Conservation (phyloP, 2,888 invertebrate species). For the Andrena praecox region DNA sequence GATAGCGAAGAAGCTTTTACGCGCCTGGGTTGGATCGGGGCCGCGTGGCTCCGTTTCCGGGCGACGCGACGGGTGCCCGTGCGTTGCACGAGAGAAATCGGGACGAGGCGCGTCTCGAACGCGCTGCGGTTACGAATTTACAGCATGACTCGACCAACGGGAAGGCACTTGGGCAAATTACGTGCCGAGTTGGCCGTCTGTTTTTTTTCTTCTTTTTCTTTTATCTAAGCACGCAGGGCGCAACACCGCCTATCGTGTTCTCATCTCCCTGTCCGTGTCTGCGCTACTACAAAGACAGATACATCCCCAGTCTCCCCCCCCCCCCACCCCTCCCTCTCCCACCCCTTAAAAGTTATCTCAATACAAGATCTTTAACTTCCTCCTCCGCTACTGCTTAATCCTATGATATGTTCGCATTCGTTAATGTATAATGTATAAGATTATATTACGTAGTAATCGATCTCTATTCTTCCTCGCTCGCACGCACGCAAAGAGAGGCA, state of each 20-base stretch:
- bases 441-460: constrained; percentile 74
- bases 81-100: constrained; percentile 70
- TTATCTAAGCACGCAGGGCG: constrained; percentile 76
- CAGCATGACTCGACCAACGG: constrained; percentile 83
- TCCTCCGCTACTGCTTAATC: constrained; percentile 74
- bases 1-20: constrained; percentile 41
- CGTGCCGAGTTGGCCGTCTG: constrained; percentile 83
- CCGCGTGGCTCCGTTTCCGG: constrained; percentile 12
- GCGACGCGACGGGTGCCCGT: constrained; percentile 32
- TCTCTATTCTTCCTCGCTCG: constrained; percentile 41
- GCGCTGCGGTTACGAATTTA: constrained; percentile 74
- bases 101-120: constrained; percentile 70
- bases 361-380: constrained; percentile 64
- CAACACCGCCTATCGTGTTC: constrained; percentile 69
- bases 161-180: constrained; percentile 84
- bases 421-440: constrained; percentile 73
- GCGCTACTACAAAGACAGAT: constrained; percentile 71
- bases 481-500: too few species aligned
- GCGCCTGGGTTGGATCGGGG: constrained; percentile 23
- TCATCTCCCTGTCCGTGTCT: constrained; percentile 63
- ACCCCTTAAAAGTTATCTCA: constrained; percentile 64
- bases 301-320: too few species aligned
- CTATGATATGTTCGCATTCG: constrained; percentile 85
- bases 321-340: too few species aligned
- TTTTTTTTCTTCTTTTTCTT: background rate